Conservation (phyloP, 2,797 vertebrate species). For the Trematomus bernacchii region DNA sequence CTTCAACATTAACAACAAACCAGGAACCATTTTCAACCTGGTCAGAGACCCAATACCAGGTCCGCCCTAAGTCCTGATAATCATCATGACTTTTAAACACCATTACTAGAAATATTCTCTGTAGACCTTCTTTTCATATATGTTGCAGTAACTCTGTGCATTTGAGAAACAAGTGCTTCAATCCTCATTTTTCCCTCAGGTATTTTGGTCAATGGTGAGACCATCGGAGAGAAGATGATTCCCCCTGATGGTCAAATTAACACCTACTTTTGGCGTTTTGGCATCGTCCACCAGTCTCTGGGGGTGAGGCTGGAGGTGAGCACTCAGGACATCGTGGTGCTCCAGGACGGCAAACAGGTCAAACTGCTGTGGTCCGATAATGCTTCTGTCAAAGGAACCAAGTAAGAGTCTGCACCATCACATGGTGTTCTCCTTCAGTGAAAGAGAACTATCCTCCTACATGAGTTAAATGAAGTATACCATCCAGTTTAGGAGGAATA, state of each 20-base stretch:
- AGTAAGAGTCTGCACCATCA: conserved; percentile 53
- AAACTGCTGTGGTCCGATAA: conserved; percentile 88
- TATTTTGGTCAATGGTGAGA: conserved; percentile 91
- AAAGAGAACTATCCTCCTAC: too few relatives aligned
- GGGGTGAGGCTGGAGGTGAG: conserved; percentile 88
- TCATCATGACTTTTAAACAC: neutral
- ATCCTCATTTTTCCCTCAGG: conserved; percentile 76
- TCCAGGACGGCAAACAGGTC: conserved; percentile 75
- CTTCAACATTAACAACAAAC: conserved; percentile 82
- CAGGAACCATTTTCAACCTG: conserved; percentile 80
- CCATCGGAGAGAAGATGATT: conserved; percentile 89
- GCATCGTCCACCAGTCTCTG: conserved; percentile 84
- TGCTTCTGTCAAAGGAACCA: conserved; percentile 77
- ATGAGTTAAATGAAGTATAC: neutral
- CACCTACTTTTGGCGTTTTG: conserved; percentile 93
- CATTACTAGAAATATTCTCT: neutral
- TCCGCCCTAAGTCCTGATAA: conserved; percentile 53
- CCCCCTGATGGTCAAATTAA: conserved; percentile 80
- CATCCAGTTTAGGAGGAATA: neutral
- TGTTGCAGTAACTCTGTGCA: neutral
- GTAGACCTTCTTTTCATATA: too few relatives aligned
- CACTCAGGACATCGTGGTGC: conserved; percentile 84
- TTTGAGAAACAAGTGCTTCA: neutral
- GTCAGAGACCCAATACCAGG: conserved; percentile 87
- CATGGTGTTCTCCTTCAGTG: too few relatives aligned